Percentiles rank a stretch among this genome's conserved stretches.
Conservation (phyloP, 2,113 vertebrate species). For the Rhinogobius similis region DNA sequence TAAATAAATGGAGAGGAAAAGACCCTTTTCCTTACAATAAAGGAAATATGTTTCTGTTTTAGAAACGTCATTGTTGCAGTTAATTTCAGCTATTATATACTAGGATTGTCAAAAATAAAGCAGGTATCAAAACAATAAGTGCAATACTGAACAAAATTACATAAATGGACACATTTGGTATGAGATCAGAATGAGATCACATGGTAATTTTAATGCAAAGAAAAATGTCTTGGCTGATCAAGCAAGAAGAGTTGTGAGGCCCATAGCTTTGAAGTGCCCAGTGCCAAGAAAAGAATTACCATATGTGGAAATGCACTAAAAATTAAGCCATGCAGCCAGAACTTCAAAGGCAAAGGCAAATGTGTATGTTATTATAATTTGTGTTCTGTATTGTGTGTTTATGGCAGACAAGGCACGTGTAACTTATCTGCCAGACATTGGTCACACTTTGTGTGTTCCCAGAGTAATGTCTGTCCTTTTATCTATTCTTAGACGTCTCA, state of each 20-base stretch:
- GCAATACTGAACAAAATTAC: too few species aligned
- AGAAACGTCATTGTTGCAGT: too few species aligned
- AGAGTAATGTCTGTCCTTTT: slow-evolving; percentile 56
- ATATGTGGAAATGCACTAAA: slow-evolving; percentile 61
- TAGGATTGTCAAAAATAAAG: too few species aligned
- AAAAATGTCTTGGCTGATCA: slow-evolving; percentile 37
- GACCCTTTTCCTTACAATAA: too few species aligned
- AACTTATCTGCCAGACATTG: slow-evolving; percentile 55
- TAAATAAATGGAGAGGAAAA: too few species aligned
- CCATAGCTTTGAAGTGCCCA: slow-evolving; percentile 63
- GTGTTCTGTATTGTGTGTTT: slow-evolving; percentile 28
- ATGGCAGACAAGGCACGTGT: slow-evolving; percentile 38
- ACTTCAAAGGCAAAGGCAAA: slow-evolving; percentile 52
- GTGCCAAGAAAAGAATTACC: slow-evolving; percentile 60
- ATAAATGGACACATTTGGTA: too few species aligned
- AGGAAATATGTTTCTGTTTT: too few species aligned
- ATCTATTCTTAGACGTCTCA: slow-evolving; percentile 67
- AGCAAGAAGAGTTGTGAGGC: slow-evolving; percentile 24
- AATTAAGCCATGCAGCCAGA: slow-evolving; percentile 26
- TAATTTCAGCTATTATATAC: not conserved
- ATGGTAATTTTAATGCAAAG: slow-evolving; percentile 14
- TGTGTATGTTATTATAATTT: slow-evolving; percentile 9
- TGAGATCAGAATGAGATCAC: too few species aligned
- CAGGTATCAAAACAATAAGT: too few species aligned
- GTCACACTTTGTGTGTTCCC: slow-evolving; percentile 57